Base-by-base conservation (phyloP, 1,140 invertebrate species). In the Macrosteles quadrilineatus region DNA sequence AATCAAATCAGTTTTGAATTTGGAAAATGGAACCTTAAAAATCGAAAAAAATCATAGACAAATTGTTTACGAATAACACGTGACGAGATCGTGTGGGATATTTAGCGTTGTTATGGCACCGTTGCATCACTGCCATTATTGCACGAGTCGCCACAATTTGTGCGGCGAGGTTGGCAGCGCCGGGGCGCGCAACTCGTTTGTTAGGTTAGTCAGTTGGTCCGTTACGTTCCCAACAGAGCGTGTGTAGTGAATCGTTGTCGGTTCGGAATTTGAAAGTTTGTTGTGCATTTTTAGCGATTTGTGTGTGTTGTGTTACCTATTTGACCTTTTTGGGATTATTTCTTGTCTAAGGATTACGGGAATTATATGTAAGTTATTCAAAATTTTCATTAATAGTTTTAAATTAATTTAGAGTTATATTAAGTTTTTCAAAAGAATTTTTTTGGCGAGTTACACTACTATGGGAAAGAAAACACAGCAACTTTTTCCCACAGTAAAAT, bases 271-370 rank as follows among this genome's bases (percentile, higher is more conserved):
- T 14, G 32, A 36, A 36, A 36, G 32, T 36, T 36, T 36, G 32
- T 36, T 14, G 32, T 36, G n/a, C n/a, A n/a, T n/a, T n/a, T n/a
- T n/a, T n/a, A n/a, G n/a, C n/a, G n/a, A 36, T 50, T 21, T 9
- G 47, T 50, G 47, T 3, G 47, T 50, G 47, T 50, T 50, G 47
- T 50, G 6, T 50, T 19, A 17, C 14, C 47, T n/a, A n/a, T n/a
- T 50, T 50, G 14, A 50, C 47, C 47, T 50, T 17, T 40, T 50
- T 50, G 14, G 47, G 47, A 50, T 50, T 50, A 50, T 50, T 50
- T 50, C 21, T 21, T 19, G n/a, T 6, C 3, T 50, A 19, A 3
- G 47, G 47, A 50, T 50, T 50, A 50, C 47, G 21, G 3, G 14
- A 19, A 19, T 50, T 50, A 11, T 50, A 21, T 50, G 32, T 36